Evolutionary conservation across 2,797 vertebrate genomes (phyloP).

Genomic region (Clangula hyemalis): DNA sequence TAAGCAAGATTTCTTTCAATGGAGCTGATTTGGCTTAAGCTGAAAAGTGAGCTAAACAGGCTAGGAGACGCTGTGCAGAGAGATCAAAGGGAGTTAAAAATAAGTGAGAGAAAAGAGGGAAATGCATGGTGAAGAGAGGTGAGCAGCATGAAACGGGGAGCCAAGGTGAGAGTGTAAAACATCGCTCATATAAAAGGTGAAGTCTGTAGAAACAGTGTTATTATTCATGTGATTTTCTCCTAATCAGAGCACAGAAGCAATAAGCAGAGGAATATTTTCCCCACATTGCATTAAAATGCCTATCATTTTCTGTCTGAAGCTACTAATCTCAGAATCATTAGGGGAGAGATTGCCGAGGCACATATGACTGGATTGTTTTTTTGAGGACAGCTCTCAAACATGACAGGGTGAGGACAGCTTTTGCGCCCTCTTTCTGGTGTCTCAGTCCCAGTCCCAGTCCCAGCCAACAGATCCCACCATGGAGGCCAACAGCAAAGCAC

Average conservation of each 20-base stretch:
- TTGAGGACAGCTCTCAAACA: not conserved
- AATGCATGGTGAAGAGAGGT: not conserved
- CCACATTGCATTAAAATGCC: constrained; percentile 43
- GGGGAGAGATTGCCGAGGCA: not conserved
- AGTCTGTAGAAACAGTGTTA: not conserved
- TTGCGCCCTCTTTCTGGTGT: not conserved
- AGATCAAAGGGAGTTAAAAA: constrained; percentile 23
- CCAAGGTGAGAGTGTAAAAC: not conserved
- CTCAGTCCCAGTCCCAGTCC: not conserved
- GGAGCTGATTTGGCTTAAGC: not conserved
- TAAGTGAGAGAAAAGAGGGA: not conserved
- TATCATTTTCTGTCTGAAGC: constrained; percentile 54
- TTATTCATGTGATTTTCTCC: constrained; percentile 37
- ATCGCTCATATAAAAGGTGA: not conserved
- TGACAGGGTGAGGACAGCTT: not conserved
- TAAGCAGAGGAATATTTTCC: constrained; percentile 20
- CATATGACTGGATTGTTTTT: not conserved
- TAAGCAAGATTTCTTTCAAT: not conserved
- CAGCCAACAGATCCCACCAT: not conserved
- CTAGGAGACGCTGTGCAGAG: not conserved
- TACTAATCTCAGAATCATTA: constrained; percentile 66
- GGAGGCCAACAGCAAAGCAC: not conserved
- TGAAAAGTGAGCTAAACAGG: not conserved
- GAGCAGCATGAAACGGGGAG: not conserved
- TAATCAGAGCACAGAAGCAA: not conserved